These are phyloP conservation scores for Perizoma flavofasciatum DNA, from an alignment of 2,888 invertebrate genomes.

Conservation along the genomic window DNA sequence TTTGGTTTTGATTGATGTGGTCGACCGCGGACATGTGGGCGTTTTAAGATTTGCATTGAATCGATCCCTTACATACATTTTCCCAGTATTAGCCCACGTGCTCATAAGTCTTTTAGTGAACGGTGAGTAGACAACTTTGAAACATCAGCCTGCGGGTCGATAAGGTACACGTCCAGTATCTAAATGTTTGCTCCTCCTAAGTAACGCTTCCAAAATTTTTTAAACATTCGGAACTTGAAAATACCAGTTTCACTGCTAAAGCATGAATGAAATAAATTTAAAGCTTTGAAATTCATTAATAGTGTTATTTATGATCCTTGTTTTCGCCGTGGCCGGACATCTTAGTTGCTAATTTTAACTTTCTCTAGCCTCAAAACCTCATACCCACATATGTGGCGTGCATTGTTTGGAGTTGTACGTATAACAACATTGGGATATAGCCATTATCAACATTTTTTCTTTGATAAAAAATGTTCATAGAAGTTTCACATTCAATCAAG, in stretches of 20 bases:
- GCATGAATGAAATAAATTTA: constrained; percentile 30
- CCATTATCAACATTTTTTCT: constrained; percentile 24
- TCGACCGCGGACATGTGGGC: constrained; percentile 62
- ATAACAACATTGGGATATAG: constrained; percentile 43
- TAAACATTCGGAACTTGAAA: constrained; percentile 9
- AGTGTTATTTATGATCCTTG: constrained; percentile 46
- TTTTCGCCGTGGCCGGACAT: constrained; percentile 60
- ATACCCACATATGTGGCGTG: constrained; percentile 61
- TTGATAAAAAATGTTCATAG: constrained; percentile 32
- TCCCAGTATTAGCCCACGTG: constrained; percentile 67
- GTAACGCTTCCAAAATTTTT: constrained; percentile 17
- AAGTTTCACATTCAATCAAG: constrained; percentile 24
- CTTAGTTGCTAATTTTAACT: constrained; percentile 74
- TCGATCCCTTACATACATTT: constrained; percentile 62
- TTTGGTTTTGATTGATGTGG: constrained; percentile 68
- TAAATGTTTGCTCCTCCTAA: constrained; percentile 18
- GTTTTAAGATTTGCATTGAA: constrained; percentile 77
- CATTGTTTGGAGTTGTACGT: constrained; percentile 70
- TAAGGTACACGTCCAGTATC: constrained; percentile 12
- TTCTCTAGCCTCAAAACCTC: constrained; percentile 83
- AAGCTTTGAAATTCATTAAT: constrained; percentile 34
- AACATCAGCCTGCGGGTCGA: background rate
- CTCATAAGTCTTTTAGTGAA: constrained; percentile 40
- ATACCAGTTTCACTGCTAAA: constrained; percentile 23
- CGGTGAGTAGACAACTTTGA: constrained; percentile 1